Evolutionary conservation across 1,140 invertebrate species (phyloP), one percentile per base, ranked within the genome.

Genomic region (Matsumurasca onukii): DNA sequence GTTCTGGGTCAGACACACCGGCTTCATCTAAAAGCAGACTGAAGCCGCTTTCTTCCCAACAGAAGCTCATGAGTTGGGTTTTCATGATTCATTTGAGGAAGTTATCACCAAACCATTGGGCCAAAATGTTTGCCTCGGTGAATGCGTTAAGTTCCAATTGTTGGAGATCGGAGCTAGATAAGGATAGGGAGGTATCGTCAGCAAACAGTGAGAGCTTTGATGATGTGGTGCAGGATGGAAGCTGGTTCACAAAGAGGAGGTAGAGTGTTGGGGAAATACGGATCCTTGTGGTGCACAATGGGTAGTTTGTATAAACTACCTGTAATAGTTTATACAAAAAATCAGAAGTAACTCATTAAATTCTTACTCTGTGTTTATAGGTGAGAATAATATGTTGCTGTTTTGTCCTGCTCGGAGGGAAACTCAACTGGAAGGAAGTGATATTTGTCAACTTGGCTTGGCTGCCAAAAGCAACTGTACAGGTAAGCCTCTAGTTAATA

Each of bases 391-490:
- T 82, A 45, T 82, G 83, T 45, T 84, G 87, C 61, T 86, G 84
- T 76, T 72, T 86, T 66, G 83, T 83, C 45, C 83, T 86, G 66
- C 80, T 82, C 74, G 82, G 84, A 59, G 83, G 83, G 63, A 81
- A 82, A 75, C 81, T 91, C 45, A 87, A 81, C 74, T 70, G 81
- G 49, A 89, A 85, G 75, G 89, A 91, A 79, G 82, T 82, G 73
- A 72, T 87, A 59, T 91, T 91, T 79, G 83, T 91, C 69, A 83
- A 87, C 59, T 76, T 91, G 72, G 86, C 88, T 61, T 91, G 89
- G 87, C 80, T 91, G 67, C 90, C 90, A 29, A 92, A 92, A 79
- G 90, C 88, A 69, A 89, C 88, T 67, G 87, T 89, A 27, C 88
- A 88, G 79, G 86, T 86, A 80, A 77, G 49, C n/a, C 39, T 12